Evolutionary conservation across 1,140 invertebrate species (phyloP).

Genomic region (Papilio polyxenes): DNA sequence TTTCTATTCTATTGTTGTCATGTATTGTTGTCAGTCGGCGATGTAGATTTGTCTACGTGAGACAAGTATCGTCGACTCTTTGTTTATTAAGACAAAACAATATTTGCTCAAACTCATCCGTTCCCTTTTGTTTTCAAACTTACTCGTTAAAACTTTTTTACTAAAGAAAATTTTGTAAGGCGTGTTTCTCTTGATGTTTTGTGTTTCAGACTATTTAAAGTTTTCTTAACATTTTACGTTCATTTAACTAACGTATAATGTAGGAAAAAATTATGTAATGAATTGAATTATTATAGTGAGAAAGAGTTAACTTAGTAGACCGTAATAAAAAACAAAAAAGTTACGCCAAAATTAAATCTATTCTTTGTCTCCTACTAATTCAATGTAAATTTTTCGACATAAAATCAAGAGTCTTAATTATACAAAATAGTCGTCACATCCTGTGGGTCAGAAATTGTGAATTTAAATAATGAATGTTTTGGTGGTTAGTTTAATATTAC

Average conservation of each 20-base stretch:
- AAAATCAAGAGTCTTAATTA: background rate
- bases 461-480: background rate
- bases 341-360: too few species aligned
- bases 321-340: too few species aligned
- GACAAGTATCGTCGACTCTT: background rate
- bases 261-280: background rate
- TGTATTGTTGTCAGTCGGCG: background rate
- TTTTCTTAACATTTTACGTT: background rate
- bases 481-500: background rate
- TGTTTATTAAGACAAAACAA: background rate
- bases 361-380: too few species aligned
- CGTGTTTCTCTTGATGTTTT: background rate
- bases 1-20: background rate
- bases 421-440: background rate
- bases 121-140: background rate
- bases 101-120: conserved; percentile 1
- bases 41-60: background rate
- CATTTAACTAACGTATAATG: background rate
- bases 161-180: background rate
- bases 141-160: conserved; percentile 3
- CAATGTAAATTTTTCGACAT: too few species aligned
- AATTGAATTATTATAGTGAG: too few species aligned
- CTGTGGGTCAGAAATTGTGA: background rate
- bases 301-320: too few species aligned
- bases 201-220: background rate